These are phyloP conservation scores for Himantopus leucocephalus DNA, from an alignment of 2,113 vertebrate genomes.

Conservation along the genomic window DNA sequence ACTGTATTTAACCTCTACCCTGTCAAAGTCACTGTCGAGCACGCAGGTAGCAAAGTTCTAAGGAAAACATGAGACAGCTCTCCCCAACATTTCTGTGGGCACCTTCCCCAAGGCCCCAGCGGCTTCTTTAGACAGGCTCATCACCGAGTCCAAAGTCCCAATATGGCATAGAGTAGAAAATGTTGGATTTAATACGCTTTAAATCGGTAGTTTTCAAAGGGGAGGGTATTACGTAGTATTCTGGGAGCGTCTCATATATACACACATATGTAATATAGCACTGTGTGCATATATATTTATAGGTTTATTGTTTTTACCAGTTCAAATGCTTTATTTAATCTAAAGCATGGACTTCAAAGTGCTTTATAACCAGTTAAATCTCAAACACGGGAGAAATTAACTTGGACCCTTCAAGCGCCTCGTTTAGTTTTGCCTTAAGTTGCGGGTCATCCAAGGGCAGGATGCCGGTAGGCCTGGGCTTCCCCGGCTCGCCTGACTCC, in stretches of 20 bases:
- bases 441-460: neutral
- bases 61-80: neutral
- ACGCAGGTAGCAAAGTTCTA: neutral
- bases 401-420: neutral
- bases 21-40: neutral
- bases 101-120: neutral
- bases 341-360: neutral
- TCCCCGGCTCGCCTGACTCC: neutral
- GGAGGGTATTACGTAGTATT: neutral
- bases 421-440: neutral
- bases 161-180: neutral
- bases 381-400: neutral
- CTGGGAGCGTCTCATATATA: no score
- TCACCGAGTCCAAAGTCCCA: accelerated
- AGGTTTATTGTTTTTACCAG: neutral
- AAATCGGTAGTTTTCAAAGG: neutral
- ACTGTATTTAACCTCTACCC: neutral
- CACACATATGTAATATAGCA: neutral
- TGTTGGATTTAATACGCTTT: neutral
- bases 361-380: neutral
- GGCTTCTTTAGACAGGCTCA: neutral
- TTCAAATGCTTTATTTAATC: neutral
- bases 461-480: neutral
- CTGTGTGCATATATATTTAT: neutral
- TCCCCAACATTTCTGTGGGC: neutral